A percentile compares a stretch with the other conserved stretches of the same genome.
phyloP scores from a whole-genome alignment of 2,113 vertebrate genomes.

The Sylvia atricapilla region DNA sequence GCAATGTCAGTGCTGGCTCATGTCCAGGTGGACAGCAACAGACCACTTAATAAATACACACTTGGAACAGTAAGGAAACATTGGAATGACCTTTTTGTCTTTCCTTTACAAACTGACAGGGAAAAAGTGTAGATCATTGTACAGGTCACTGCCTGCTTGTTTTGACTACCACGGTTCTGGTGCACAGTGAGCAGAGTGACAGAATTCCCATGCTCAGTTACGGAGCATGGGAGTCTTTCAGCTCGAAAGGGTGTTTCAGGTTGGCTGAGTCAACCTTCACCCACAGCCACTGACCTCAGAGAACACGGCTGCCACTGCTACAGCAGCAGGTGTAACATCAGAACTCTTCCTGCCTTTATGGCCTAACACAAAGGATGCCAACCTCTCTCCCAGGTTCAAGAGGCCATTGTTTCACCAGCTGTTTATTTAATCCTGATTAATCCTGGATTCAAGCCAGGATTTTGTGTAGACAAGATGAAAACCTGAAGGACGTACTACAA shows the following conservation, averaged over 20 bases:
- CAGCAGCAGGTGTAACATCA: neutral
- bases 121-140: neutral
- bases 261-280: neutral
- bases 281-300: neutral
- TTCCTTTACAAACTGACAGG: neutral
- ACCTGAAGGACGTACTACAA: neutral
- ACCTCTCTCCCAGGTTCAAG: neutral
- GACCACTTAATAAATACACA: neutral
- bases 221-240: accelerated
- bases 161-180: neutral
- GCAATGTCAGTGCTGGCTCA: neutral
- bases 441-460: neutral
- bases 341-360: neutral
- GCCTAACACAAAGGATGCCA: neutral
- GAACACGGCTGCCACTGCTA: neutral
- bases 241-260: neutral
- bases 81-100: neutral
- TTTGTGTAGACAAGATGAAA: neutral
- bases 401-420: neutral
- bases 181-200: neutral
- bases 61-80: neutral
- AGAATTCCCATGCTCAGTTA: neutral
- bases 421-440: neutral
- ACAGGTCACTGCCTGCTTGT: neutral
- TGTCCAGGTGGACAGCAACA: neutral